A percentile compares a stretch with the other conserved stretches of the same genome.
phyloP scores from a whole-genome alignment of 2,888 invertebrate species.

The Maniola hyperantus region DNA sequence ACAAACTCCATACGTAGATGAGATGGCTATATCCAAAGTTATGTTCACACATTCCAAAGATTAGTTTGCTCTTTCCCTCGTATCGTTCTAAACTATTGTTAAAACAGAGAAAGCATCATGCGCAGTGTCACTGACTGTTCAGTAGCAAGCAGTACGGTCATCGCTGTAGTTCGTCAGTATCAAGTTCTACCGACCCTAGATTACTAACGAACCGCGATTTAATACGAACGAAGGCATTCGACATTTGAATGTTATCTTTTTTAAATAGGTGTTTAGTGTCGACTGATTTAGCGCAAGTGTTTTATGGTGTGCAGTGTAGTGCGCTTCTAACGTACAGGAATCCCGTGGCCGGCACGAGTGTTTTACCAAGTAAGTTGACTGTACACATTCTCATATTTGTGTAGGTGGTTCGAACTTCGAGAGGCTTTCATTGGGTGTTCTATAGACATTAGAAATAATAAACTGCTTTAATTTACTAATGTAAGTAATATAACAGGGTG shows the following conservation, averaged over 20 bases:
- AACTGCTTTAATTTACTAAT: not conserved
- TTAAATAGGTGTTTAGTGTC: conserved; percentile 44
- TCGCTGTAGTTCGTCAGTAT: conserved; percentile 49
- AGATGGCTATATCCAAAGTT: conserved; percentile 59
- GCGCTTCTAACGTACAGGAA: conserved; percentile 49
- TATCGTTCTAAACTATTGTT: conserved; percentile 39
- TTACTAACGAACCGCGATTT: conserved; percentile 41
- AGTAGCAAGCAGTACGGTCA: conserved; percentile 62
- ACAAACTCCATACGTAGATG: conserved; percentile 49
- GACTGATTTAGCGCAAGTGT: conserved; percentile 40
- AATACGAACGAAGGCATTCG: conserved; percentile 65
- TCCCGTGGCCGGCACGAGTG: conserved; percentile 64
- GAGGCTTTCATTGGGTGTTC: conserved; percentile 32
- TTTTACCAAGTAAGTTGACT: conserved; percentile 66
- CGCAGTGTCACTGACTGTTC: conserved; percentile 79
- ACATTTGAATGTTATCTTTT: conserved; percentile 54
- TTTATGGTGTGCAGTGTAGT: conserved; percentile 44
- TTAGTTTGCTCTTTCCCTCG: conserved; percentile 56
- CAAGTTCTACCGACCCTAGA: conserved; percentile 34
- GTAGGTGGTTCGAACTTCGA: conserved; percentile 42
- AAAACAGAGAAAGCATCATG: conserved; percentile 63
- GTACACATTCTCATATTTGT: conserved; percentile 48
- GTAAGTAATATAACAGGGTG: not conserved
- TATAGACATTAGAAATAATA: conserved; percentile 24
- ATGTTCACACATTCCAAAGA: conserved; percentile 68